Evolutionary conservation across 64 coral and sea anemone species (phyloP), one percentile per base, ranked within the genome.

Genomic region (Catalaphyllia jardinei): DNA sequence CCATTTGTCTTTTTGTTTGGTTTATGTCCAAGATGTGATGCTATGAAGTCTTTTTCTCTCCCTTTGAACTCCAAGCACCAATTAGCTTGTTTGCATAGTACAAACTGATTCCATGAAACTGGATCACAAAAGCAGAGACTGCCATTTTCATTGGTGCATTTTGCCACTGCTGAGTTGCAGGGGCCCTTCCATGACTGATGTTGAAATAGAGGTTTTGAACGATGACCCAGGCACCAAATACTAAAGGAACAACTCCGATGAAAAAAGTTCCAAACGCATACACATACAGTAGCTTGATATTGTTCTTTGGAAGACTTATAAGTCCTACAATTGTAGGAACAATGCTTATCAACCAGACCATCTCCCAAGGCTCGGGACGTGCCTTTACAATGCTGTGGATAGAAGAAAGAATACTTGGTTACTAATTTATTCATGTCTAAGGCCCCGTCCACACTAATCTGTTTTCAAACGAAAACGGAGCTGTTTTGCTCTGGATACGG

Each of bases 61-160:
- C 97, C 77, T 95, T 95, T 24, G 79, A 46, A 59, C 67, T 54
- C 97, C 97, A 99, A 10, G 97, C 76, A 86, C 87, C 86, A 17
- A 91, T 91, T 3, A 99, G 88, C 65, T 95, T 99, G 74, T 90
- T 87, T 39, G 91, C 85, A 86, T 95, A 99, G 31, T 93, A 95
- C 12, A 99, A 52, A 12, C 87, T 91, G 39, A 93, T 80, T 10
- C 73, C 77, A 73, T 99, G 97, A 49, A 95, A 69, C 74, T 99
- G 97, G 73, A 95, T 95, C 46, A 95, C n/a, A 39, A 99, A 88
- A 55, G 90, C 93, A 4, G 93, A 84, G 52, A 84, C 60, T 46
- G 97, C 91, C 79, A 95, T 93, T 87, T 93, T 93, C 27, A 95
- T 86, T 10, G 97, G 94, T 30, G 93, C 31, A 15, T 39, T 71